Evolutionary conservation across 1,140 invertebrate genomes (phyloP), one percentile per base, ranked within the genome.

Genomic region (Listronotus bonariensis): DNA sequence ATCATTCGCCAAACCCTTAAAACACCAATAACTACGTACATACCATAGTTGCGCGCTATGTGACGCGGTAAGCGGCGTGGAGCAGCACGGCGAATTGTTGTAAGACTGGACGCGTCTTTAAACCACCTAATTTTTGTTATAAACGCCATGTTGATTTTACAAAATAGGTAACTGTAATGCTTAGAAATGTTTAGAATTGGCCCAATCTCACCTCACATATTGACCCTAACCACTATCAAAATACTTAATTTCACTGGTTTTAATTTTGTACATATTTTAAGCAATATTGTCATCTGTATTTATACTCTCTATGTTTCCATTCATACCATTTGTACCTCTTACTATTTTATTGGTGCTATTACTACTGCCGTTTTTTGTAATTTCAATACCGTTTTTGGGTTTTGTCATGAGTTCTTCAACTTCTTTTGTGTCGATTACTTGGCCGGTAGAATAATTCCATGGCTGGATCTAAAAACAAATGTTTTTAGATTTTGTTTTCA

Each of bases 401-500:
- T 67, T 68, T 8, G 48, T 65, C 73, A 76, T 75, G 9, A 74
- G 54, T 41, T 73, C 74, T 52, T 74, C 72, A 51, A 71, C 69
- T 57, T 70, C 72, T 11, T 40, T 58, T 11, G 43, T 63, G 11
- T 48, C 48, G 8, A 58, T 53, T 12, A 67, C 65, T n/a, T 57
- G 65, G 31, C 53, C 41, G 5, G 70, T 52, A 15, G 53, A 12
- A 45, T 74, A 68, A 49, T 76, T 76, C 74, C 74, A 76, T 20
- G 73, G 48, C 52, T 76, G 74, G 20, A 72, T 71, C 72, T 74
- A 51, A 10, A 65, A 26, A 26, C 2, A 26, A 26, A 26, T 26
- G n/a, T n/a, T n/a, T n/a, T n/a, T n/a, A n/a, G n/a, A n/a, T 26
- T 26, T 26, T 26, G 20, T 26, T 26, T 3, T 1, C 5, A 3